Base-by-base conservation (phyloP, 2,888 invertebrate genomes). In the Drosophila melanocephala region DNA sequence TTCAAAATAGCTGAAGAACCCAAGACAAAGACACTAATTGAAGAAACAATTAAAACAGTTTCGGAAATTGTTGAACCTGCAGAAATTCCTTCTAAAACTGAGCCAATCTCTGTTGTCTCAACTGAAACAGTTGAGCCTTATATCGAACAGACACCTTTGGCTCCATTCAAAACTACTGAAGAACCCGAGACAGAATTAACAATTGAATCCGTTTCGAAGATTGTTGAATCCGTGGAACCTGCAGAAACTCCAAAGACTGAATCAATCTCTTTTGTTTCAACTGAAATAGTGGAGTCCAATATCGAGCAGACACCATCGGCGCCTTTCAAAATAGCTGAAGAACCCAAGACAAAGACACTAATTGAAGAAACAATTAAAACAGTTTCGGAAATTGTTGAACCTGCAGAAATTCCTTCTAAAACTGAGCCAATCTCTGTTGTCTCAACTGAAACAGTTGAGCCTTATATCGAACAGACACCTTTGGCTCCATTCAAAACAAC, bases 401-500 rank as follows among this genome's bases (percentile, higher is more conserved):
- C 51, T 3, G 1, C 22, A 6, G 32, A 37, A n/a, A 4, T 5
- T 5, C 22, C 55, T 10, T 16, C 35, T 7, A 22, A 10, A 42
- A 26, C 51, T 30, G 44, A 59, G 19, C 1, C 32, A 28, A 19
- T 32, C 12, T 9, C 61, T 12, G 9, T 59, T 51, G 35, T 28
- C 9, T 37, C 28, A 16, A 22, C 39, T 19, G 66, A 76, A 42
- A 57, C 62, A 26, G 32, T 30, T 50, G 35, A 50, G 12, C 22
- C 30, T 0, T 4, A 6, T 16, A 12, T 39, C 0, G 19, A 61
- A 10, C 26, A 51, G 16, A 63, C 72, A 7, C 66, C 70, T 0
- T 60, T 78, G 37, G 67, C 58, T 42, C 56, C 75, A n/a, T 70
- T 67, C n/a, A 28, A 59, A 52, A 35, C 55, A n/a, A 35, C 35